Evolutionary conservation across 2,797 vertebrate genomes (phyloP).

Genomic region (Mionectes olivaceus): DNA sequence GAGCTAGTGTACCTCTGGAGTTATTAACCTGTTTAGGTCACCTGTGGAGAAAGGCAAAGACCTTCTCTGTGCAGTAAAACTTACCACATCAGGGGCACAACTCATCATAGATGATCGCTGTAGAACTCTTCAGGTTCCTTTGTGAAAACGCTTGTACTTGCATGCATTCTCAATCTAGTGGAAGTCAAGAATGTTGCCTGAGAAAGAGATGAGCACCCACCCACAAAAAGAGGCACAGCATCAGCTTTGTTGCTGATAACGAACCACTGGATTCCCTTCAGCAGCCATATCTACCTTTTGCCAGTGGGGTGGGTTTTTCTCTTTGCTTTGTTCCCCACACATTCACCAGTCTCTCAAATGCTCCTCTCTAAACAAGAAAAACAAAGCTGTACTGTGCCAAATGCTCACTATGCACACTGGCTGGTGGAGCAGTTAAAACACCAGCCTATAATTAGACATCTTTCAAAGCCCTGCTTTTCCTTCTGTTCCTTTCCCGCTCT

Average conservation of each 20-base stretch:
- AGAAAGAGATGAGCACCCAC: fast-evolving
- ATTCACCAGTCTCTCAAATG: background rate
- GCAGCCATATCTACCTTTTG: background rate
- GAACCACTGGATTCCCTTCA: background rate
- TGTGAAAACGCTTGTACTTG: background rate
- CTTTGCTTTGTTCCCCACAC: background rate
- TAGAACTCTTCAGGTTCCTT: background rate
- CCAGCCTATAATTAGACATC: conserved; percentile 9
- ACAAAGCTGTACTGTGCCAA: background rate
- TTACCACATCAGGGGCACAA: background rate
- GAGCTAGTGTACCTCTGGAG: background rate
- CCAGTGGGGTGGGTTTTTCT: background rate
- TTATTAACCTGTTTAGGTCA: background rate
- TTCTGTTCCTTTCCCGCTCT: background rate
- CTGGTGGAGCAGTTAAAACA: background rate
- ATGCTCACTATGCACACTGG: background rate
- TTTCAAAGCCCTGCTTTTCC: conserved; percentile 13
- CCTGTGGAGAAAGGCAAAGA: background rate
- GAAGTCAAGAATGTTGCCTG: background rate
- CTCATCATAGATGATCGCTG: background rate
- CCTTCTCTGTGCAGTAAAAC: background rate
- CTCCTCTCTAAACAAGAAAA: background rate
- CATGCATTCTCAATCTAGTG: background rate
- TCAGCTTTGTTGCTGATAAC: background rate
- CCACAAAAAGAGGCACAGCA: background rate